Evolutionary conservation across 2,888 invertebrate species (phyloP).

Genomic region (Plusia festucae): DNA sequence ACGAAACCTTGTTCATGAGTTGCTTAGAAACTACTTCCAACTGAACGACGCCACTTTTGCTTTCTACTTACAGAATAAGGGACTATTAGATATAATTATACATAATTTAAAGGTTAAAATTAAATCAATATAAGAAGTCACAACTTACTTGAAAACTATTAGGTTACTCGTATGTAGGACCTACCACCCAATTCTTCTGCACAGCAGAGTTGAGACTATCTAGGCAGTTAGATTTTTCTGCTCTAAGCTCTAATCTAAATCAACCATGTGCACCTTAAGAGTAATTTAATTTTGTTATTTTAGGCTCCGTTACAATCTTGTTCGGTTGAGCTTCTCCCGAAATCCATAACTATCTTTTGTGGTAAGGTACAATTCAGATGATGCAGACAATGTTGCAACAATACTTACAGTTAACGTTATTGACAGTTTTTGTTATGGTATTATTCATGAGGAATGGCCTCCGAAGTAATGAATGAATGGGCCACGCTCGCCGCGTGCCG

Average conservation of each 20-base stretch:
- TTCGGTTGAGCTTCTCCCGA: background rate
- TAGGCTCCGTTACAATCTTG: background rate
- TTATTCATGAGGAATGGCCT: slow-evolving; percentile 87
- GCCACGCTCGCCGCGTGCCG: slow-evolving; percentile 73
- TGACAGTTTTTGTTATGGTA: slow-evolving; percentile 83
- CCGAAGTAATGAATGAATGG: slow-evolving; percentile 86
- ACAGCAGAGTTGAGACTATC: no score
- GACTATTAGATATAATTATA: no score
- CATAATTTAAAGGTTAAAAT: no score
- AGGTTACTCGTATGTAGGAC: no score
- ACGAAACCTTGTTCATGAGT: slow-evolving; percentile 73
- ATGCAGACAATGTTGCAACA: slow-evolving; percentile 54
- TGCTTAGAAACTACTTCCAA: slow-evolving; percentile 55
- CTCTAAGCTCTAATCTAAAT: no score
- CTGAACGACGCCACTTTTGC: slow-evolving; percentile 45
- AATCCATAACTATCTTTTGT: background rate
- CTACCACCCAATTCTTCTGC: background rate
- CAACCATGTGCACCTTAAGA: no score
- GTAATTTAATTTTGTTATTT: no score
- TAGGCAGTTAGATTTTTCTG: background rate
- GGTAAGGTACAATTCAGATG: slow-evolving; percentile 30
- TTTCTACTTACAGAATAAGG: slow-evolving; percentile 22
- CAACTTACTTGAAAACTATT: background rate
- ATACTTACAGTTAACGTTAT: slow-evolving; percentile 71
- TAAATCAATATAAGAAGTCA: background rate